These are phyloP conservation scores for Benthosema pterotum DNA, from an alignment of 2,797 vertebrate genomes.

Conservation along the genomic window DNA sequence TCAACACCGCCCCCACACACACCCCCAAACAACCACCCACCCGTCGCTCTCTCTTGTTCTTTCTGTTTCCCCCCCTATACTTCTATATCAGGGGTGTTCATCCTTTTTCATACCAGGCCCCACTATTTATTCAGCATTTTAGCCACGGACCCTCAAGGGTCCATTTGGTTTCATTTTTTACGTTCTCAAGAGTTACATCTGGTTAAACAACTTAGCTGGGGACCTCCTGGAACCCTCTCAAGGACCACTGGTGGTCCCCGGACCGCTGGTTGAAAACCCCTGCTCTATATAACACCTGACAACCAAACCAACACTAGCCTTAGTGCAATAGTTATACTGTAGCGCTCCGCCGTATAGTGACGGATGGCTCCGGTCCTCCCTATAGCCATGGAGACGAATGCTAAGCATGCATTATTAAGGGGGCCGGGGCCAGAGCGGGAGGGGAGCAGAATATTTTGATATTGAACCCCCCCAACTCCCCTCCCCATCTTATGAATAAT, in stretches of 20 bases:
- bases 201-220: too few species aligned
- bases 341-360: slow-evolving; percentile 55
- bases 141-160: too few species aligned
- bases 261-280: too few species aligned
- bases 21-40: too few species aligned
- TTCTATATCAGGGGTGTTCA: too few species aligned
- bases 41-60: slow-evolving; percentile 60
- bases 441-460: slow-evolving; percentile 73
- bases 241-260: too few species aligned
- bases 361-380: slow-evolving; percentile 62
- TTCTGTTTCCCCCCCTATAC: slow-evolving; percentile 43
- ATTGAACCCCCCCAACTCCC: slow-evolving; percentile 68
- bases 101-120: too few species aligned
- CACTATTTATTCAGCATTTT: too few species aligned
- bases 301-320: slow-evolving; percentile 41
- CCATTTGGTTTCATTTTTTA: too few species aligned
- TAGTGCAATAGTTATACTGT: slow-evolving; percentile 42
- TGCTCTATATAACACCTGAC: slow-evolving; percentile 51
- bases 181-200: too few species aligned
- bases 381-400: slow-evolving; percentile 68
- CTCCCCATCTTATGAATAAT: slow-evolving; percentile 76
- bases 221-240: too few species aligned
- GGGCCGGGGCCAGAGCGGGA: slow-evolving; percentile 41
- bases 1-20: slow-evolving; percentile 59
- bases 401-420: slow-evolving; percentile 77